phyloP scores from a whole-genome alignment of 2,113 vertebrate genomes.

The Globicephala melas region DNA sequence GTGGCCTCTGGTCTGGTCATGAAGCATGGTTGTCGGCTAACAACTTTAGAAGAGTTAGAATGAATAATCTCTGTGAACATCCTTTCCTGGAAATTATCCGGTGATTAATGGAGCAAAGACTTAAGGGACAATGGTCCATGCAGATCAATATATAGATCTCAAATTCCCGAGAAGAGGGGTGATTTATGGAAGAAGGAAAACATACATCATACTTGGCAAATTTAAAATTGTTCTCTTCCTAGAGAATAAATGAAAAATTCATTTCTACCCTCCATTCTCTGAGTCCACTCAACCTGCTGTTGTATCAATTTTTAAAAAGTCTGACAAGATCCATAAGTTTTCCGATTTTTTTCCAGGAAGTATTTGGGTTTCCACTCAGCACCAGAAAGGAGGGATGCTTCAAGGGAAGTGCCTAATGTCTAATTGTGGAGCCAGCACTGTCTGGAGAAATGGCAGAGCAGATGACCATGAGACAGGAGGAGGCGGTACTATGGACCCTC shows the following conservation, averaged over 20 bases:
- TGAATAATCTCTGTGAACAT: not conserved
- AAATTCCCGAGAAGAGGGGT: conserved; percentile 50
- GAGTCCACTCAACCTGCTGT: conserved; percentile 4
- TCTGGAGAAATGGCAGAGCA: not conserved
- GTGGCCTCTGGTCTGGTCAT: not conserved
- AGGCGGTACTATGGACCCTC: not conserved
- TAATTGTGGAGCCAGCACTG: not conserved
- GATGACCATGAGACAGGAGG: not conserved
- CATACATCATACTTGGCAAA: conserved; percentile 61
- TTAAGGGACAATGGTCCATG: conserved; percentile 37
- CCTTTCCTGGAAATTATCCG: conserved; percentile 47
- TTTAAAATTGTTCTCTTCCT: conserved; percentile 70
- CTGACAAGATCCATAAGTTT: conserved; percentile 49
- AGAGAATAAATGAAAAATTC: conserved; percentile 68
- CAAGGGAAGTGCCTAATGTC: not conserved
- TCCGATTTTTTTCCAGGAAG: conserved; percentile 16
- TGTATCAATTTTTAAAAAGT: conserved; percentile 64
- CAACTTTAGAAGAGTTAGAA: not conserved
- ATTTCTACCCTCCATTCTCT: conserved; percentile 42
- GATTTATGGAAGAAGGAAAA: conserved; percentile 67
- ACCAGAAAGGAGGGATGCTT: not conserved
- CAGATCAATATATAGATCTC: conserved; percentile 65
- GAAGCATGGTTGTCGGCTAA: not conserved
- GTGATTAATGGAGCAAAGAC: conserved; percentile 62
- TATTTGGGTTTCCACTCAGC: conserved; percentile 15